A percentile compares a stretch with the other conserved stretches of the same genome.
Evolutionary conservation across 1,140 invertebrate genomes (phyloP).

Genomic region (Palaemon carinicauda): DNA sequence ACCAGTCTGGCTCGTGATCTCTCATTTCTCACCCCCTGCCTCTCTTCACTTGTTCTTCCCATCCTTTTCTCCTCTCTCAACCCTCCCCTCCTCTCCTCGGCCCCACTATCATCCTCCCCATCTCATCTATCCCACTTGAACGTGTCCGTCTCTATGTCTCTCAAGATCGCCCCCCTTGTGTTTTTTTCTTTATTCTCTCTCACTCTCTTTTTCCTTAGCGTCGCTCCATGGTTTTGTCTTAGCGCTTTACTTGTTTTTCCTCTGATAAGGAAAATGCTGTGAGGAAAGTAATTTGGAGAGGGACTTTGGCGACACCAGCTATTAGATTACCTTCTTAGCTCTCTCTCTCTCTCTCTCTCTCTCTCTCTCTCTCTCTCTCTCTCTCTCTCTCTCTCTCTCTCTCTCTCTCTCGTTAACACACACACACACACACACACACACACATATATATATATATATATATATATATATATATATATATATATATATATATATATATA

Average conservation of each 20-base stretch:
- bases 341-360: not conserved
- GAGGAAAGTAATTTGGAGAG: too few species aligned
- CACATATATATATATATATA: too few species aligned
- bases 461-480: too few species aligned
- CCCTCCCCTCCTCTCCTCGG: not conserved
- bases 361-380: not conserved
- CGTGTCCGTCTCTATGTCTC: too few species aligned
- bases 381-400: not conserved
- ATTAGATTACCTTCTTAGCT: not conserved
- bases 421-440: too few species aligned
- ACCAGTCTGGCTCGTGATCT: not conserved
- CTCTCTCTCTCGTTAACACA: not conserved
- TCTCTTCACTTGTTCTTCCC: not conserved
- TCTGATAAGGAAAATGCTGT: too few species aligned
- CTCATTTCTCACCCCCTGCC: not conserved
- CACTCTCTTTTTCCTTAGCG: not conserved
- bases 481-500: too few species aligned
- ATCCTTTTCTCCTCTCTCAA: not conserved
- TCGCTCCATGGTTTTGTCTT: too few species aligned
- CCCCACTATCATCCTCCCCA: not conserved
- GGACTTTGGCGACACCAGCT: too few species aligned
- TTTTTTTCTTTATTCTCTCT: not conserved
- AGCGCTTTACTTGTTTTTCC: too few species aligned
- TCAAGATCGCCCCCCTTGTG: not conserved
- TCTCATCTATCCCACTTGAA: too few species aligned